phyloP scores from a whole-genome alignment of 2,797 vertebrate species.

The Melanitta fusca region DNA sequence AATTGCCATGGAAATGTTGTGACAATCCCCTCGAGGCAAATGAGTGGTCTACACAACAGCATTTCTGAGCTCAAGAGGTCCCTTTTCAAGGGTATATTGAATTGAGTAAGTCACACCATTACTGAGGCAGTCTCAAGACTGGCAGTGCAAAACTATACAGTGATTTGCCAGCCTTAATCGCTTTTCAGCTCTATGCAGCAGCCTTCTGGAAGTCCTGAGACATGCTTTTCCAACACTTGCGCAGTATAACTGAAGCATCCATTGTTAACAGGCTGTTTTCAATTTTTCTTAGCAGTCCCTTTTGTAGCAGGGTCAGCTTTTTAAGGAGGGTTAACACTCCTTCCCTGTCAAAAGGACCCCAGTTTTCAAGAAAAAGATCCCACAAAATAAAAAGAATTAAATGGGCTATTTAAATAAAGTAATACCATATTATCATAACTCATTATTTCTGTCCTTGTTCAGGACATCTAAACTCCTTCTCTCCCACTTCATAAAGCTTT shows the following conservation, averaged over 20 bases:
- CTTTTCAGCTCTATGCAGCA: constrained; percentile 72
- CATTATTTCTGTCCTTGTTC: constrained; percentile 42
- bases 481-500: background rate
- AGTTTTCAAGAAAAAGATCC: constrained; percentile 46
- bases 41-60: constrained; percentile 69
- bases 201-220: constrained; percentile 63
- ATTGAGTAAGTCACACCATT: constrained; percentile 69
- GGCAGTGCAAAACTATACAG: constrained; percentile 67
- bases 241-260: constrained; percentile 63
- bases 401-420: constrained; percentile 56
- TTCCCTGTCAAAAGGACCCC: constrained; percentile 66
- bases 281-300: constrained; percentile 62
- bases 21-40: constrained; percentile 55
- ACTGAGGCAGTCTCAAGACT: constrained; percentile 60
- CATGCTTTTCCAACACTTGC: constrained; percentile 70
- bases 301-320: constrained; percentile 65
- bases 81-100: constrained; percentile 68
- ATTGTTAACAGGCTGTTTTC: constrained; percentile 67
- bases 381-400: constrained; percentile 69
- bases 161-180: constrained; percentile 73
- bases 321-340: constrained; percentile 24
- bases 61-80: constrained; percentile 62
- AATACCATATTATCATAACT: constrained; percentile 43
- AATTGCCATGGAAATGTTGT: constrained; percentile 71
- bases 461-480: background rate